A percentile compares a stretch with the other conserved stretches of the same genome.
phyloP scores from a whole-genome alignment of 53 echinoderm and acorn worm genomes.

The Glandiceps talaboti region DNA sequence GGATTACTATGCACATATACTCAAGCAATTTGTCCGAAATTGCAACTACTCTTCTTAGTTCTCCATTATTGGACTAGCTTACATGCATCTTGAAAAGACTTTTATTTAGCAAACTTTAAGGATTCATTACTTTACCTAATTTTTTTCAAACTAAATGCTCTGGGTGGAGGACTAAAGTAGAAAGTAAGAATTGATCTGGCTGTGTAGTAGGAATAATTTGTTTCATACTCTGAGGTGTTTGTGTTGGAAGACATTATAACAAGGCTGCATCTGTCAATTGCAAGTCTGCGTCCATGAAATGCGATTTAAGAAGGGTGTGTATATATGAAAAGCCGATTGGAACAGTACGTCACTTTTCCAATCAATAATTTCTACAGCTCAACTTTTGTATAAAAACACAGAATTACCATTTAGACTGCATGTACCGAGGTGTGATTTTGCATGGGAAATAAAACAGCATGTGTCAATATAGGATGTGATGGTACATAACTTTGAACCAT shows the following conservation, averaged over 20 bases:
- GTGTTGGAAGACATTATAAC: too few relatives aligned
- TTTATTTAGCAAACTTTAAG: too few relatives aligned
- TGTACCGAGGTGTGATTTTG: not conserved
- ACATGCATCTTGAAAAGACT: too few relatives aligned
- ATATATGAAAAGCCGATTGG: too few relatives aligned
- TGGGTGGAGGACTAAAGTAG: too few relatives aligned
- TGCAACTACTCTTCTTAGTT: not conserved
- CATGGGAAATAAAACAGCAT: not conserved
- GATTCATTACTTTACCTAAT: not conserved
- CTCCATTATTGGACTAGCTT: not conserved
- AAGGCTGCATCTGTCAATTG: too few relatives aligned
- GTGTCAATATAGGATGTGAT: not conserved
- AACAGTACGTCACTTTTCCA: not conserved
- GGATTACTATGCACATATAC: not conserved
- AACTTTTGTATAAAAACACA: not conserved
- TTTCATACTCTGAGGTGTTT: too few relatives aligned
- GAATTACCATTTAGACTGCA: not conserved
- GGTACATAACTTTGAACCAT: not conserved
- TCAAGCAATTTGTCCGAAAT: not conserved
- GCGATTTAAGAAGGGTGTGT: too few relatives aligned
- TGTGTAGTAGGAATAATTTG: too few relatives aligned
- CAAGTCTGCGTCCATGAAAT: too few relatives aligned
- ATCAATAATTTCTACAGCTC: not conserved
- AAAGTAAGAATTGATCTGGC: too few relatives aligned
- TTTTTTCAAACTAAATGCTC: too few relatives aligned